phyloP scores from a whole-genome alignment of 2,888 invertebrate genomes.

The Caradrina clavipalpis region DNA sequence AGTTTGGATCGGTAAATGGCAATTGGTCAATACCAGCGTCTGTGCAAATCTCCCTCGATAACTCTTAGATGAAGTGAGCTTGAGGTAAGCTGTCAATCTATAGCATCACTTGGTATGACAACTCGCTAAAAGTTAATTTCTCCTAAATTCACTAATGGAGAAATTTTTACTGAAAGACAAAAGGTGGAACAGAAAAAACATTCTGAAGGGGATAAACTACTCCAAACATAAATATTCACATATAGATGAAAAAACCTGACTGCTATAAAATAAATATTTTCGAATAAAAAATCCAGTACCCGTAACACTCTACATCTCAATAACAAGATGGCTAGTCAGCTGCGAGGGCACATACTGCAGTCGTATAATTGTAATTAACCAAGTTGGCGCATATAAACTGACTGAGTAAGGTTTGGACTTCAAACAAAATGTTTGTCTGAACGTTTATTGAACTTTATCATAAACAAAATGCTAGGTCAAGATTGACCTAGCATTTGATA shows the following conservation, averaged over 20 bases:
- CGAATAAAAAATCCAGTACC: neutral
- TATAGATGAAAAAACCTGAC: neutral
- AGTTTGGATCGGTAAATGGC: neutral
- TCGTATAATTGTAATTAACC: conserved; percentile 66
- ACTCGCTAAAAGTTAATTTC: too few species aligned
- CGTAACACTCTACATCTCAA: conserved; percentile 22
- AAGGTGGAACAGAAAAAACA: neutral
- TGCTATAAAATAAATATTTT: conserved; percentile 21
- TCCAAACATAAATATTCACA: neutral
- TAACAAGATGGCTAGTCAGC: conserved; percentile 4
- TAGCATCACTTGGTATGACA: too few species aligned
- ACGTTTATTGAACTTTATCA: neutral
- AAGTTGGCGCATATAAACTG: conserved; percentile 52
- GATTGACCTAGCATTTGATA: too few species aligned
- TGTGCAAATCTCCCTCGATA: too few species aligned
- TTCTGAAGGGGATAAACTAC: neutral
- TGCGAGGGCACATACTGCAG: conserved; percentile 16
- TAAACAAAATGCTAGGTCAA: too few species aligned
- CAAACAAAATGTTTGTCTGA: neutral
- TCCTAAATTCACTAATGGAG: too few species aligned
- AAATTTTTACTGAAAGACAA: too few species aligned
- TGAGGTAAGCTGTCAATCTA: too few species aligned
- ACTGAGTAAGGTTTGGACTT: conserved; percentile 31
- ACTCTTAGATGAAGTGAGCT: too few species aligned
- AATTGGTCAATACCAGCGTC: conserved; percentile 2